Evolutionary conservation across 2,113 vertebrate species (phyloP), one percentile per base, ranked within the genome.

Genomic region (Piprites chloris): DNA sequence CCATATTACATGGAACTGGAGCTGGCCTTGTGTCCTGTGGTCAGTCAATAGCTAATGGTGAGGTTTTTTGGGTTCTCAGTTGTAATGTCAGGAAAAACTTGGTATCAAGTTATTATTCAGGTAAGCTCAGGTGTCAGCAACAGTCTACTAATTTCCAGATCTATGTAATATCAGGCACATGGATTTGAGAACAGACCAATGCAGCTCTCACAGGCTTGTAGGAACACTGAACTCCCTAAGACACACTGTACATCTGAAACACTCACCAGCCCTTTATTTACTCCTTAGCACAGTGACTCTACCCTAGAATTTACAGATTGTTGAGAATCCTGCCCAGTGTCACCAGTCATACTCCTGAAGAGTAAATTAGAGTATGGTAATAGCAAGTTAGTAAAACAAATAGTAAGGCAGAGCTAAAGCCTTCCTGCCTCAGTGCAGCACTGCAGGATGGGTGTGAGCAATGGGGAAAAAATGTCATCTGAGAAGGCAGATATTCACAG

Each of bases 391-490:
- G 9, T 18, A 18, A 14, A 18, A 8, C 6, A 15, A 42, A 9
- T 22, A 56, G 17, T 7, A 14, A 42, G 35, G 59, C 76, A 71
- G 65, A 71, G 46, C 77, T 62, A 23, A 61, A 81, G 23, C 23
- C 26, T 19, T 46, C 12, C 20, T 21, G 33, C 12, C 11, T 0
- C 13, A 7, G 1, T 3, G 22, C 27, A 20, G 24, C 11, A 14
- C 8, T 35, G 27, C 63, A 56, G 16, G 6, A 2, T 27, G 11
- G 12, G 12, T 30, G 32, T 61, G 37, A 69, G 46, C 79, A 8
- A 17, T 16, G 30, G 22, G 41, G 44, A 50, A 58, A 69, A 73
- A 18, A 2, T 42, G 44, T 56, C n/a, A 26, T 2, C 76, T 58
- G 42, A 58, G 55, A 58, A 69, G 35, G 4, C 41, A 59, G 24